A percentile compares a stretch with the other conserved stretches of the same genome.
These are phyloP conservation scores for Callospermophilus lateralis DNA, from an alignment of 2,113 vertebrate genomes.

Conservation along the genomic window DNA sequence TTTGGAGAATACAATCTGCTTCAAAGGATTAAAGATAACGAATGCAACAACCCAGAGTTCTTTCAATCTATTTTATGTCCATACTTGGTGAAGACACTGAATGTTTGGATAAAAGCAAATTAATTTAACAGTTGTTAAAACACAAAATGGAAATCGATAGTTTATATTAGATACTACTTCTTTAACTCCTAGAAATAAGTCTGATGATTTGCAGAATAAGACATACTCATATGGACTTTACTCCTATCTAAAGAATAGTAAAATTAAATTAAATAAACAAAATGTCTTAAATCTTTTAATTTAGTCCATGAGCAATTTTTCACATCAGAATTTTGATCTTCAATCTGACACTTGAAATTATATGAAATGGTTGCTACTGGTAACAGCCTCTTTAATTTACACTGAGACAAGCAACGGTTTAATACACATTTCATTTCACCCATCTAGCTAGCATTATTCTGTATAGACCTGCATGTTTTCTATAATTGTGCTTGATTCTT, in stretches of 20 bases:
- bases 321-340: slow-evolving; percentile 37
- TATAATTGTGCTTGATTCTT: neutral
- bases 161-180: slow-evolving; percentile 22
- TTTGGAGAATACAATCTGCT: neutral
- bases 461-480: neutral
- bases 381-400: neutral
- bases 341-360: neutral
- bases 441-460: neutral
- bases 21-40: slow-evolving; percentile 1
- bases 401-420: neutral
- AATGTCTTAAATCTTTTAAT: slow-evolving; percentile 37
- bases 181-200: slow-evolving; percentile 48
- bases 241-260: slow-evolving; percentile 6
- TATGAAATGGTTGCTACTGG: neutral
- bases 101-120: neutral
- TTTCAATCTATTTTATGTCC: neutral
- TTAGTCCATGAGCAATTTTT: slow-evolving; percentile 23
- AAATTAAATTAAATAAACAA: slow-evolving; percentile 22
- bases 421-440: neutral
- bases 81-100: neutral
- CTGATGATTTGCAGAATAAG: slow-evolving; percentile 51
- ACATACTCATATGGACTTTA: slow-evolving; percentile 32
- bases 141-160: slow-evolving; percentile 48
- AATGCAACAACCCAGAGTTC: neutral
- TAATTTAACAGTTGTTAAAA: slow-evolving; percentile 38